Evolutionary conservation across 2,113 vertebrate species (phyloP), one percentile per base, ranked within the genome.

Genomic region (Hyperopisus bebe): DNA sequence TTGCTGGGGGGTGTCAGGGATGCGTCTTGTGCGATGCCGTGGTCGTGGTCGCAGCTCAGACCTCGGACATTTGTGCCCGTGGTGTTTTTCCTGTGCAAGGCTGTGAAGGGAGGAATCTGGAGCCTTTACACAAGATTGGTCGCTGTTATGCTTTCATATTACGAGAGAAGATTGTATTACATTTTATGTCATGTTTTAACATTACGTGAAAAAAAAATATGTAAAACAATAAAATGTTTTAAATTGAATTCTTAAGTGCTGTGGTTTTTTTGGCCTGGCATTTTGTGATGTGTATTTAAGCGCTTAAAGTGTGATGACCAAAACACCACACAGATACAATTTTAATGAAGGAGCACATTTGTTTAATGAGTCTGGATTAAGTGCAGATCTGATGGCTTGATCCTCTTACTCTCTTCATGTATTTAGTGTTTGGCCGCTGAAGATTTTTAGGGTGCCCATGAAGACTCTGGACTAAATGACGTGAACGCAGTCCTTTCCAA

Each of bases 201-300:
- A 50, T n/a, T 89, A 89, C 17, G 46, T 88, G 88, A 88, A 88
- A 39, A 86, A 51, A 35, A 74, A 35, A 89, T 80, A 53, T 51
- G 70, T 89, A 82, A 82, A 89, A 51, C n/a, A 89, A 88, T 88
- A 88, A 89, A 89, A 50, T 77, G 70, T 89, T 89, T 89, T 89
- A 83, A 89, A 82, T 21, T 77, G 48, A 86, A 51, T 84, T 84
- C 27, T 87, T 35, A 44, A 31, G 27, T 80, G 15, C 15, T 80
- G 62, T 70, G 62, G 35, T 80, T 80, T 80, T 80, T 39, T 80
- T 80, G 13, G 35, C 35, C 31, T 80, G 74, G 74, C 35, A 42
- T 42, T 35, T 35, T 42, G 70, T 35, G 15, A 19, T 15, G 35
- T 19, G 8, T 42, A 42, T 48, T n/a, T 15, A 27, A 85, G 2